phyloP scores from a whole-genome alignment of 2,113 vertebrate genomes.

The Solenodon paradoxus region DNA sequence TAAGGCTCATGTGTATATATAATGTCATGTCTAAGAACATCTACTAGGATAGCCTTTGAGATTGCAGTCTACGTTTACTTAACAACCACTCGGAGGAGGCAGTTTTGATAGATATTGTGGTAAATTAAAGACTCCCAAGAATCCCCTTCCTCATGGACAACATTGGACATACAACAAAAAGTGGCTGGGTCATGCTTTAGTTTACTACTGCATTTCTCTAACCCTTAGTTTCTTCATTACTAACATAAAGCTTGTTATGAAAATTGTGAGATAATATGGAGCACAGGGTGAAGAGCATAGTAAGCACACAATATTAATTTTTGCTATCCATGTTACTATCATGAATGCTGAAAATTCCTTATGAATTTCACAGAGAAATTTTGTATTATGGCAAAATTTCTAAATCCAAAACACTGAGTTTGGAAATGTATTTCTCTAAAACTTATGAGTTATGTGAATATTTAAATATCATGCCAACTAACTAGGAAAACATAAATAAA shows the following conservation, averaged over 20 bases:
- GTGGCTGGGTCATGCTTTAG: background rate
- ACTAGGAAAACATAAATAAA: slow-evolving; percentile 13
- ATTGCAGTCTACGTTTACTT: background rate
- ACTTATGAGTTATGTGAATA: background rate
- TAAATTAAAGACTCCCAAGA: background rate
- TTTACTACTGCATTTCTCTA: background rate
- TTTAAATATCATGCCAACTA: background rate
- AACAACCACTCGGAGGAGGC: background rate
- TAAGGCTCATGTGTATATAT: background rate
- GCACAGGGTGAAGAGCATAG: background rate
- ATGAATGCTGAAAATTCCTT: background rate
- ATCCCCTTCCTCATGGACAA: background rate
- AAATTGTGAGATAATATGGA: background rate
- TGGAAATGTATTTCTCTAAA: background rate
- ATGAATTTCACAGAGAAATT: background rate
- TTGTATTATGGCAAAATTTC: background rate
- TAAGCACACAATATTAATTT: background rate
- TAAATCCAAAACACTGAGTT: background rate
- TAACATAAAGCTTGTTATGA: background rate
- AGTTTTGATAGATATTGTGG: background rate
- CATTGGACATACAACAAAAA: background rate
- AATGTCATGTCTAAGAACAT: background rate
- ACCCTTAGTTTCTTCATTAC: background rate
- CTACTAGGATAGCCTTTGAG: background rate
- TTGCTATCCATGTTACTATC: background rate